Base-by-base conservation (phyloP, 2,888 invertebrate species). In the Xanthia icteritia region DNA sequence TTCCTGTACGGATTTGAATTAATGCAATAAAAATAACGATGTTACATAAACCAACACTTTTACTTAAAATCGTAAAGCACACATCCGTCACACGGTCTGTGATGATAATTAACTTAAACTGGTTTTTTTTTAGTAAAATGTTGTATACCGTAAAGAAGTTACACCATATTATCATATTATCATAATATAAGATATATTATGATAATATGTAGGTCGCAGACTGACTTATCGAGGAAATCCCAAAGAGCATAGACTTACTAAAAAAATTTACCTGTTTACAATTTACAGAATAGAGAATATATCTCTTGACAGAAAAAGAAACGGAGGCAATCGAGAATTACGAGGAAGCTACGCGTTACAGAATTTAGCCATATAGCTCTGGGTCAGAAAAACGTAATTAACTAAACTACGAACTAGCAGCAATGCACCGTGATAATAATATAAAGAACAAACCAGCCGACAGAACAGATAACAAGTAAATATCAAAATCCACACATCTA, bases 31-130 rank as follows among this genome's bases (percentile, higher is more conserved):
- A 42, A 60, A 39, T 36, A 45, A 81, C 4, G 0, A 54, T 36
- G 27, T 86, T 77, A 64, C 54, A 48, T 69, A 77, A 82, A 45
- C 45, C 23, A 51, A n/a, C 17, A 51, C 64, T 73, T 65, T 78
- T 74, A 63, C 63, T 9, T 17, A 66, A 58, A 65, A 56, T 58
- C 36, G 61, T 84, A 81, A 82, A 61, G n/a, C 76, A 51, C 23
- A 75, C n/a, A 56, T 36, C 48, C 51, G 64, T 77, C 56, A 77
- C 58, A 27, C n/a, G 20, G 17, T 56, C 17, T 17, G 5, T 36
- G 3, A 63, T n/a, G 1, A 1, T 23, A 81, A 61, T 36, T 31
- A 48, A 60, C 48, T 23, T 11, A 76, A 27, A 77, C n/a, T 8
- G 15, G 9, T 36, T 39, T 13, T 56, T 48, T 70, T 36, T 3